These are phyloP conservation scores for Caloenas nicobarica DNA, from an alignment of 2,113 vertebrate species.

Conservation along the genomic window DNA sequence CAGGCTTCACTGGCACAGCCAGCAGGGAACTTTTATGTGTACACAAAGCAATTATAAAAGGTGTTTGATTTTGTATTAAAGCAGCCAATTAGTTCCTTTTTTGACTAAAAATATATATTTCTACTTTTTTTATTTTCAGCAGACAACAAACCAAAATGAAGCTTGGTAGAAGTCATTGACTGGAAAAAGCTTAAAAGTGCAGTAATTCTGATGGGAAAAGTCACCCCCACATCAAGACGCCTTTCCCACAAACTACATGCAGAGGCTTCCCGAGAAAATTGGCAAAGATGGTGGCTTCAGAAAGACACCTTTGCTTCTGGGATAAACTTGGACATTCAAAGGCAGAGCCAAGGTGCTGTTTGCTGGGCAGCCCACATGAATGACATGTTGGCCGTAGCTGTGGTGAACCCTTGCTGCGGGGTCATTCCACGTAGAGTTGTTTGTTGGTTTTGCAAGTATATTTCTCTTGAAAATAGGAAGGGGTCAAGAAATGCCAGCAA, in stretches of 20 bases:
- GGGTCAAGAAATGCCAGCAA: constrained; percentile 2
- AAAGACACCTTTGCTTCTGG: neutral
- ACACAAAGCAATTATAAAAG: constrained; percentile 73
- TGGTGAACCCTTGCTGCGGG: neutral
- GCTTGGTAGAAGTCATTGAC: neutral
- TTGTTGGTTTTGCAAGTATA: constrained; percentile 8
- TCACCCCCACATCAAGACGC: neutral
- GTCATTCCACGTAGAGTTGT: neutral
- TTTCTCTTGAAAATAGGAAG: constrained; percentile 30
- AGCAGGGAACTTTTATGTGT: constrained; percentile 64
- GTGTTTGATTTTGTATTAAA: constrained; percentile 72
- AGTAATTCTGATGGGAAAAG: neutral
- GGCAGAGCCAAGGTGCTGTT: neutral
- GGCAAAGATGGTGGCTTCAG: neutral
- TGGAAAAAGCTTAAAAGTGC: neutral
- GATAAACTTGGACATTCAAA: neutral
- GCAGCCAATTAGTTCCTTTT: constrained; percentile 62
- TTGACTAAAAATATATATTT: constrained; percentile 54
- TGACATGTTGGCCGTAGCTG: neutral
- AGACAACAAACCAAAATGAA: constrained; percentile 22
- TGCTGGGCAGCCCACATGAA: neutral
- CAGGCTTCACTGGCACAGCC: constrained; percentile 61
- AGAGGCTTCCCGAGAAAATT: neutral
- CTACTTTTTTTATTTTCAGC: neutral
- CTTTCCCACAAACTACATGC: neutral